Base-by-base conservation (phyloP, 1,140 invertebrate genomes). In the Contarinia nasturtii region DNA sequence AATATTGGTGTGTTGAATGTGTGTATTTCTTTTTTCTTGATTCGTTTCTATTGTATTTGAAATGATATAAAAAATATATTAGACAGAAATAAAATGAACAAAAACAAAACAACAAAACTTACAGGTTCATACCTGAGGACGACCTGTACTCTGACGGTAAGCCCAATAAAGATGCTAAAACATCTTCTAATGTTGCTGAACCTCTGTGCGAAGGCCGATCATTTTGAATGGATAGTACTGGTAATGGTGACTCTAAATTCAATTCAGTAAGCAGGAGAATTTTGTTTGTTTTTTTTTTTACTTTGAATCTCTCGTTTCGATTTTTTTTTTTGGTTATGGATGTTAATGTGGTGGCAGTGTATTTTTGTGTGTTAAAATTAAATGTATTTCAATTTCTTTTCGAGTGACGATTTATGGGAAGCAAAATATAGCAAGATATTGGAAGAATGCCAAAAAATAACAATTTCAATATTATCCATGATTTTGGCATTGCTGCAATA, bases 141-240 rank as follows among this genome's bases (percentile, higher is more conserved):
- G 55, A 54, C 44, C 51, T 51, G 45, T 52, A 51, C 42, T 55
- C 53, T 47, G 49, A 75, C 43, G 82, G 79, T 54, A 91, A 74
- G 53, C 85, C 86, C 58, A 91, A 74, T 52, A 93, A 75, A 47
- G 86, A 86, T 65, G 91, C 86, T 61, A 93, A 71, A 46, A 92
- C 88, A 71, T 94, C 89, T 70, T 92, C 88, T 60, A 93, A 72
- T 41, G 86, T 90, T 43, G 86, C 85, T 49, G 82, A 83, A 54
- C 77, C 76, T 44, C 82, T 80, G 27, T 27, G 27, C 54, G 81
- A 86, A 20, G 72, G 70, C 52, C 62, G 58, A 56, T 63, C 61
- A 4, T n/a, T 18, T 21, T 43, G 41, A 11, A 43, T 18, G 11
- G 41, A 43, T 2, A 43, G 20, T 43, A 43, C 18, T 18, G 41